phyloP scores from a whole-genome alignment of 1,140 invertebrate genomes.

The Holcopasites calliopsidis region DNA sequence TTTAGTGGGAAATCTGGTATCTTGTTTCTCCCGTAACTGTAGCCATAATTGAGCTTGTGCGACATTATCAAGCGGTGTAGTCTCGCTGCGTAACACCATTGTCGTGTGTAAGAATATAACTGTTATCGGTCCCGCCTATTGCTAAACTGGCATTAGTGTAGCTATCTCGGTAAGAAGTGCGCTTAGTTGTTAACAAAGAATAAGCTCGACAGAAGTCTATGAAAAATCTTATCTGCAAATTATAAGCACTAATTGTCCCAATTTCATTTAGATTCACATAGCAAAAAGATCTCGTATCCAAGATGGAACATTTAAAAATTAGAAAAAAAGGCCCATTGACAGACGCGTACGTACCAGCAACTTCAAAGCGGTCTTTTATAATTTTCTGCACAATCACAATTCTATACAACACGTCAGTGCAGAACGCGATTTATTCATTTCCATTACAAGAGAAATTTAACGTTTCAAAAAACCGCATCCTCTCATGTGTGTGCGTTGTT shows the following conservation, averaged over 20 bases:
- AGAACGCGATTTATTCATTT: constrained; percentile 24
- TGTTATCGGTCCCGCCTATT: constrained; percentile 8
- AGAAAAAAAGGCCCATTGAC: no score
- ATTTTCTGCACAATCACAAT: constrained; percentile 35
- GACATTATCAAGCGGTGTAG: neutral
- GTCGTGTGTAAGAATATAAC: neutral
- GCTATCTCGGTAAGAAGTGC: neutral
- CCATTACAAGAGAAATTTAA: neutral
- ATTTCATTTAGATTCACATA: no score
- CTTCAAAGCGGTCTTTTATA: constrained; percentile 38
- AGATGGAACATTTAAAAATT: no score
- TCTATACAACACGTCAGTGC: constrained; percentile 4
- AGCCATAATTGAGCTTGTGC: neutral
- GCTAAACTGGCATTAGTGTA: neutral
- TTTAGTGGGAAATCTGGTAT: neutral
- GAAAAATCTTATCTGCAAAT: no score
- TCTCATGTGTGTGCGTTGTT: neutral
- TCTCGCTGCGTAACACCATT: neutral
- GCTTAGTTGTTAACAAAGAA: no score
- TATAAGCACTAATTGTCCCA: no score
- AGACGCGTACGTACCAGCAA: constrained; percentile 19
- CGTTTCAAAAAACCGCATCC: neutral
- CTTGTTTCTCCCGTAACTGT: neutral
- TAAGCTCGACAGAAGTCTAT: no score
- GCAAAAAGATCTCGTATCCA: no score